Percentiles rank a stretch among this genome's conserved stretches.
Conservation (phyloP, 2,888 invertebrate species). For the Hipparchia semele region DNA sequence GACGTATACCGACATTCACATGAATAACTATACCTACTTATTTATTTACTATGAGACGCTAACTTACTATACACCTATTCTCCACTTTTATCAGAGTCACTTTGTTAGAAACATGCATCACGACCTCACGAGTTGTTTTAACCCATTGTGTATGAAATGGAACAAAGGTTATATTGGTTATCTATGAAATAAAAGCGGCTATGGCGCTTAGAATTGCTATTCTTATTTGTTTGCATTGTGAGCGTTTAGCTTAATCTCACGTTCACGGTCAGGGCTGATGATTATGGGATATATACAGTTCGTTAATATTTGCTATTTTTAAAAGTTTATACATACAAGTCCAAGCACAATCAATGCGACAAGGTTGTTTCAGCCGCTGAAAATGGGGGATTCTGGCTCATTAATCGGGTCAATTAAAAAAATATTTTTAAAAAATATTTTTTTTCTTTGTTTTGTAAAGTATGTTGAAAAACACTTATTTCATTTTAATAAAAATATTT, state of each 20-base stretch:
- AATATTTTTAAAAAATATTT: no score
- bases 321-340: not conserved
- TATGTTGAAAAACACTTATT: no score
- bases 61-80: not conserved
- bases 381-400: no score
- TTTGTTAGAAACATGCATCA: slow-evolving; percentile 30
- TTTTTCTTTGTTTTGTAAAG: no score
- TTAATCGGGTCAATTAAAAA: no score
- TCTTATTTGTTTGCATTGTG: slow-evolving; percentile 16
- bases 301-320: slow-evolving; percentile 19
- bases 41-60: not conserved
- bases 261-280: slow-evolving; percentile 29
- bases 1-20: no score
- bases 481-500: no score
- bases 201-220: slow-evolving; percentile 19
- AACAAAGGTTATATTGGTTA: not conserved
- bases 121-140: slow-evolving; percentile 36
- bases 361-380: no score
- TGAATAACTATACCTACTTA: no score
- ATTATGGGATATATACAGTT: slow-evolving; percentile 9
- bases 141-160: slow-evolving; percentile 20
- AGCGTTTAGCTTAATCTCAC: slow-evolving; percentile 26
- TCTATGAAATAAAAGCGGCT: slow-evolving; percentile 12
- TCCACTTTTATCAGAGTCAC: slow-evolving; percentile 26
- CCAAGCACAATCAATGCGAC: no score